Conservation (phyloP, 53 echinoderm and acorn worm species). For the Hippasteria phrygiana region DNA sequence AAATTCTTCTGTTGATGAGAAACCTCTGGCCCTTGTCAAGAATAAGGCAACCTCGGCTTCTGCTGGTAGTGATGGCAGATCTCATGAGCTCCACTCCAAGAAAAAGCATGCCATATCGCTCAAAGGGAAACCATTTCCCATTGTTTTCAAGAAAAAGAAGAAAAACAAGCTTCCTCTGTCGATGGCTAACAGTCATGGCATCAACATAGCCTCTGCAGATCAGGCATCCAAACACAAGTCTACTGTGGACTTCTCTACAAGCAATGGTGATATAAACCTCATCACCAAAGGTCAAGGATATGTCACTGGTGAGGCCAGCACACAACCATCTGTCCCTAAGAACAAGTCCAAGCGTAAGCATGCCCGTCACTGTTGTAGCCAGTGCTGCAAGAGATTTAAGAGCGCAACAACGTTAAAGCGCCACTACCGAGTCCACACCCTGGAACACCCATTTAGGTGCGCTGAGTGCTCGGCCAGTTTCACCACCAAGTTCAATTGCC, state of each 20-base stretch:
- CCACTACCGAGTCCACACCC: constrained; percentile 90
- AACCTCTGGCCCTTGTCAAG: constrained; percentile 52
- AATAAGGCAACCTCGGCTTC: not conserved
- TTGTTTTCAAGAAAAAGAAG: constrained; percentile 59
- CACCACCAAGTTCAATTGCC: constrained; percentile 99
- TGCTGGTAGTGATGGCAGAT: constrained; percentile 5
- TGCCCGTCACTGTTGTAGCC: constrained; percentile 84
- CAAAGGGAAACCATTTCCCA: constrained; percentile 44
- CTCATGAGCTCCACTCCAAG: not conserved
- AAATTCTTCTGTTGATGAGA: constrained; percentile 29
- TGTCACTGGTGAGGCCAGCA: constrained; percentile 9
- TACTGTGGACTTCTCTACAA: not conserved
- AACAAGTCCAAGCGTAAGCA: constrained; percentile 55
- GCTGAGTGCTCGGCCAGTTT: constrained; percentile 89
- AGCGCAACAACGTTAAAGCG: constrained; percentile 85
- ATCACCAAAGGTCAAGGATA: constrained; percentile 5
- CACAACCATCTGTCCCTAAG: not conserved
- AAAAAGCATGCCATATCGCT: constrained; percentile 11
- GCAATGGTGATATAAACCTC: not conserved
- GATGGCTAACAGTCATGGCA: constrained; percentile 8
- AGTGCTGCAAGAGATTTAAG: constrained; percentile 96
- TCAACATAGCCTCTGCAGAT: not conserved
- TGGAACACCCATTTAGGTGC: constrained; percentile 96
- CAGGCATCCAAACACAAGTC: not conserved
- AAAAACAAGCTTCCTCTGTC: constrained; percentile 18